A percentile compares a stretch with the other conserved stretches of the same genome.
Evolutionary conservation across 2,888 invertebrate genomes (phyloP).

Genomic region (Parapristionchus giblindavisi): DNA sequence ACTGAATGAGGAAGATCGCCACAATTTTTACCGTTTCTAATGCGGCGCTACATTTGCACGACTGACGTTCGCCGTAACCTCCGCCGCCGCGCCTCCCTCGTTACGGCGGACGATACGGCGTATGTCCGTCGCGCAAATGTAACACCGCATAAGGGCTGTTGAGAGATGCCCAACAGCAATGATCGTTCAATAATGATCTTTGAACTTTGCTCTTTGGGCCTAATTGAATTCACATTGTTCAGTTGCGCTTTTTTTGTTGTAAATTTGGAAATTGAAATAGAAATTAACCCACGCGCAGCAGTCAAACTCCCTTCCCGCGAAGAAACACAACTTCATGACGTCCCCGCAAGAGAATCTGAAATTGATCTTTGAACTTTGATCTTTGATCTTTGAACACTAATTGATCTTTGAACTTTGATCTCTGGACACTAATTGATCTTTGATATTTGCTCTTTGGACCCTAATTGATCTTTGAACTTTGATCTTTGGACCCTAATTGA

Average conservation of each 20-base stretch:
- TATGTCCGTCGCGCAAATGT: no score
- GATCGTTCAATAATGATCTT: no score
- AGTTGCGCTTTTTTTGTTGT: no score
- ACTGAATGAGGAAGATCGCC: conserved; percentile 33
- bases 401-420: not conserved
- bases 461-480: not conserved
- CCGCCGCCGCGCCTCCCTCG: no score
- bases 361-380: not conserved
- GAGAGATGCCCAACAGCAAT: no score
- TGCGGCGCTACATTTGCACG: not conserved
- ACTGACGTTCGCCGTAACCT: no score
- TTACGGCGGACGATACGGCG: no score
- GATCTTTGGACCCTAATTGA: not conserved
- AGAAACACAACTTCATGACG: conserved; percentile 60
- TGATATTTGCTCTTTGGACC: not conserved
- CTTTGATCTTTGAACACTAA: not conserved
- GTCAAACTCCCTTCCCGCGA: conserved; percentile 60
- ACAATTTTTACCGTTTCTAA: not conserved
- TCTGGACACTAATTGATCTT: no score
- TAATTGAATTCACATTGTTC: not conserved
- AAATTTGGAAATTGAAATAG: not conserved
- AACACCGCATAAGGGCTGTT: no score
- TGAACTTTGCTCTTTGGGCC: not conserved
- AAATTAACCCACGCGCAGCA: conserved; percentile 51
- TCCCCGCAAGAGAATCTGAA: conserved; percentile 53